Conservation (phyloP, 2,113 vertebrate species). For the Empidonax alnorum region DNA sequence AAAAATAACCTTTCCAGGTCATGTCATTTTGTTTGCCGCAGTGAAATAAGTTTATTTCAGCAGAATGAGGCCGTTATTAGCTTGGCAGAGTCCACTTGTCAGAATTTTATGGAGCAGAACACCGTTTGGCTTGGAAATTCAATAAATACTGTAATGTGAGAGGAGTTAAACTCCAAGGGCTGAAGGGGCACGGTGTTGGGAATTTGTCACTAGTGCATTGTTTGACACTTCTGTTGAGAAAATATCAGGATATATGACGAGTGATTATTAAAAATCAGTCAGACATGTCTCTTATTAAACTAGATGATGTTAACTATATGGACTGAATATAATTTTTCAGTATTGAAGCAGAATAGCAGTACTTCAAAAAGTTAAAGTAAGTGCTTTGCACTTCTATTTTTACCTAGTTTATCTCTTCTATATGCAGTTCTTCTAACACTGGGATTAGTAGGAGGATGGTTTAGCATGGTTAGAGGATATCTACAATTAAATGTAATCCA, state of each 20-base stretch:
- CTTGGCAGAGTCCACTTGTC: constrained; percentile 91
- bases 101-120: constrained; percentile 94
- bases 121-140: constrained; percentile 90
- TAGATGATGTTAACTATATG: background rate
- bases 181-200: constrained; percentile 74
- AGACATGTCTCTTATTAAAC: background rate
- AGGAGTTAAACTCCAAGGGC: constrained; percentile 86
- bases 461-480: background rate
- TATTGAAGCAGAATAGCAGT: background rate
- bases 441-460: background rate
- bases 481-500: background rate
- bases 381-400: background rate
- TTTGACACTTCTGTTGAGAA: constrained; percentile 69
- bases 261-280: constrained; percentile 61
- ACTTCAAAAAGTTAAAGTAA: background rate
- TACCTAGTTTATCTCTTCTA: background rate
- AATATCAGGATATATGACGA: constrained; percentile 31
- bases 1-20: constrained; percentile 97
- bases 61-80: constrained; percentile 91
- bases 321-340: constrained; percentile 8
- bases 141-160: constrained; percentile 91
- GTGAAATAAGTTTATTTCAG: constrained; percentile 98
- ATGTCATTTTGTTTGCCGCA: constrained; percentile 93
- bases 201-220: constrained; percentile 76
- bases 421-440: background rate